phyloP scores from a whole-genome alignment of 1,140 invertebrate genomes.

The Diplogasteroides magnus region DNA sequence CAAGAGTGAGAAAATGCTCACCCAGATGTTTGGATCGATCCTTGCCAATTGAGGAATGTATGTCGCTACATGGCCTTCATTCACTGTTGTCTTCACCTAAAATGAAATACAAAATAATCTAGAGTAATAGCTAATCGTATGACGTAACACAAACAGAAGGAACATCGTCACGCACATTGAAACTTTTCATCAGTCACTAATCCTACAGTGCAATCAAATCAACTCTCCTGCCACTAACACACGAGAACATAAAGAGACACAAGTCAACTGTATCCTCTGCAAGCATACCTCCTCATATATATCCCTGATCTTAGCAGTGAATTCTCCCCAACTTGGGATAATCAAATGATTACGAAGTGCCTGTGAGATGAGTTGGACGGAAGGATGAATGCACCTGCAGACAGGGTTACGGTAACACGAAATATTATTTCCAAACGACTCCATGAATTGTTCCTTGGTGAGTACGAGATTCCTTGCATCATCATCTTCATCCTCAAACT shows the following conservation, averaged over 20 bases:
- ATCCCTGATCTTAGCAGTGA: slow-evolving; percentile 82
- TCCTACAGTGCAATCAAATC: too few relatives aligned
- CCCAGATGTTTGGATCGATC: slow-evolving; percentile 80
- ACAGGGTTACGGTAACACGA: too few relatives aligned
- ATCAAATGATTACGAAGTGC: slow-evolving; percentile 88
- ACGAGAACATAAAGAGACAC: too few relatives aligned
- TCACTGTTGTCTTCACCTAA: slow-evolving; percentile 4
- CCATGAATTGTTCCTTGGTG: slow-evolving; percentile 44
- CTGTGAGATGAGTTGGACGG: slow-evolving; percentile 69
- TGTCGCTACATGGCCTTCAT: slow-evolving; percentile 65
- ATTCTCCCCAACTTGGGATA: slow-evolving; percentile 86
- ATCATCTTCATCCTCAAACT: slow-evolving; percentile 40
- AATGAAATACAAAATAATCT: too few relatives aligned
- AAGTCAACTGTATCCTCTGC: not conserved
- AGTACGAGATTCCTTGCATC: slow-evolving; percentile 33
- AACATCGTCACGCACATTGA: too few relatives aligned
- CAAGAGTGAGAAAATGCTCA: too few relatives aligned
- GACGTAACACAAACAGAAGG: too few relatives aligned
- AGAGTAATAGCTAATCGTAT: too few relatives aligned
- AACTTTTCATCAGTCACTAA: too few relatives aligned
- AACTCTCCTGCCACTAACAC: too few relatives aligned
- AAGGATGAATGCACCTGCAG: slow-evolving; percentile 46
- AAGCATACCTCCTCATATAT: slow-evolving; percentile 69
- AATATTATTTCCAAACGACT: too few relatives aligned
- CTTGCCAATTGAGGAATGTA: slow-evolving; percentile 90